These are phyloP conservation scores for Colistium nudipinnis DNA, from an alignment of 2,113 vertebrate species.

Conservation along the genomic window DNA sequence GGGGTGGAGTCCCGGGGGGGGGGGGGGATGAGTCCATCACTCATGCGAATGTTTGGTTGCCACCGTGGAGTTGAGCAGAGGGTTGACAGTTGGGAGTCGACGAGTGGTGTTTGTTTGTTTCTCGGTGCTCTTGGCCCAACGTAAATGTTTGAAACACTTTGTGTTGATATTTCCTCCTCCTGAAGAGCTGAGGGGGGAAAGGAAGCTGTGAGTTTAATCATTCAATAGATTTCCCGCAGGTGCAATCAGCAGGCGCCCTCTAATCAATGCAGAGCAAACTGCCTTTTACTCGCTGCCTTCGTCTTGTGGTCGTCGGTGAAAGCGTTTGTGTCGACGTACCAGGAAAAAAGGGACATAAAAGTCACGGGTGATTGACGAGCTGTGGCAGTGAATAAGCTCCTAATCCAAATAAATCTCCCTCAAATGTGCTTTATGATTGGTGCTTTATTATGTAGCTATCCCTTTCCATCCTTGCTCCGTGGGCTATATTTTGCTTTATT, in stretches of 20 bases:
- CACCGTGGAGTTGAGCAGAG: conserved; percentile 17
- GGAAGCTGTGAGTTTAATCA: conserved; percentile 35
- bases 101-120: conserved; percentile 12
- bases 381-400: too few relatives aligned
- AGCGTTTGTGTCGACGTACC: background rate
- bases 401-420: too few relatives aligned
- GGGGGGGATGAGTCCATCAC: conserved; percentile 52
- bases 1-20: too few relatives aligned
- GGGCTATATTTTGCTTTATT: background rate
- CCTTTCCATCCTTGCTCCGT: background rate
- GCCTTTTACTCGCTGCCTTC: conserved; percentile 32
- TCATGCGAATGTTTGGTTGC: conserved; percentile 34
- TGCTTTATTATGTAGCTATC: background rate
- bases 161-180: conserved; percentile 9
- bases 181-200: background rate
- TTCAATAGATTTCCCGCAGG: conserved; percentile 52
- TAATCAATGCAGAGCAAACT: conserved; percentile 47
- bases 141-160: background rate
- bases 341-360: too few relatives aligned
- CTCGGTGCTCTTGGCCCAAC: background rate
- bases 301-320: conserved; percentile 32
- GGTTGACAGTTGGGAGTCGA: conserved; percentile 22
- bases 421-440: too few relatives aligned
- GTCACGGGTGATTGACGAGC: too few relatives aligned
- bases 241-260: conserved; percentile 30